Evolutionary conservation across 2,113 vertebrate species (phyloP), one percentile per base, ranked within the genome.

Genomic region (Lethenteron reissneri): DNA sequence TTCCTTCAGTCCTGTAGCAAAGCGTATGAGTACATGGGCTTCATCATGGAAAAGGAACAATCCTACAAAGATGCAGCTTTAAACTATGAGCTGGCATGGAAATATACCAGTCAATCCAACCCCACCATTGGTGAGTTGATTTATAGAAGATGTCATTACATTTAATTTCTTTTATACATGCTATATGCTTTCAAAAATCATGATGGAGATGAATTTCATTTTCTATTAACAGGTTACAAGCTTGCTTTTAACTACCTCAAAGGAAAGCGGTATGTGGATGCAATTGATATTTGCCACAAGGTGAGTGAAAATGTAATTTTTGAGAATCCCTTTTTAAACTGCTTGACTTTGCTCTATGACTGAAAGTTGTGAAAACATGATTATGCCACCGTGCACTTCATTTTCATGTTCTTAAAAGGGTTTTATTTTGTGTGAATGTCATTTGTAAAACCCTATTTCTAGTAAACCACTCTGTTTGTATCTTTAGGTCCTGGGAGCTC

Each of bases 221-320:
- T 17, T 77, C 77, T 76, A 58, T 62, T 13, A 21, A 77, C 77
- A 99, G 94, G 94, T 12, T 99, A 92, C 82, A 99, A 88, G 76
- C 81, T 99, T 76, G 91, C 92, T 70, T 99, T 99, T 80, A 99
- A 97, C 82, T 96, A 96, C 77, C 79, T 97, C 77, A 99, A 99
- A 80, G 90, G 85, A 60, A 99, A 96, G 78, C 84, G 86, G 81
- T 84, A 88, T 0, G 86, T 97, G 75, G 91, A 99, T 77, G 88
- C 92, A 75, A 89, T 96, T 10, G 83, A 89, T 60, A 78, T 99
- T 73, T 97, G 90, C 79, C 90, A 94, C 75, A 95, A 95, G 88
- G 92, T 96, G 83, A 79, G 73, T 74, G 12, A 57, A 2, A 19
- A 59, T 57, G 56, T 57, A 21, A 70, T 14, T 71, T 10, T 72